A percentile compares a stretch with the other conserved stretches of the same genome.
These are phyloP conservation scores for Sardinella longiceps DNA, from an alignment of 2,797 vertebrate species.

Conservation along the genomic window DNA sequence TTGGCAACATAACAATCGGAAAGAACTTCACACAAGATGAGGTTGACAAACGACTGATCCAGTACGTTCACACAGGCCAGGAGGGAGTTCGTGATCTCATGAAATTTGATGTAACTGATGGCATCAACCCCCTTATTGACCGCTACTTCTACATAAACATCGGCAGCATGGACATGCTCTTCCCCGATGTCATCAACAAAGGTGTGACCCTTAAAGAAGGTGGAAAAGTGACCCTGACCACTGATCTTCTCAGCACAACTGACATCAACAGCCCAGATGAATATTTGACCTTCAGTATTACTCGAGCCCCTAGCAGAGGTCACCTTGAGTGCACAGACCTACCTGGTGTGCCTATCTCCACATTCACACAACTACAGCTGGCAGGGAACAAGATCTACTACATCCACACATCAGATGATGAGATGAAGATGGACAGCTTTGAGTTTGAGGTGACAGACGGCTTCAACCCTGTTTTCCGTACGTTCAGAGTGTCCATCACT, in stretches of 20 bases:
- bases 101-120: conserved; percentile 89
- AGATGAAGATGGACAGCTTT: conserved; percentile 88
- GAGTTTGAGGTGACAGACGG: conserved; percentile 87
- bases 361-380: conserved; percentile 85
- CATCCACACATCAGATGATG: conserved; percentile 83
- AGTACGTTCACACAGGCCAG: conserved; percentile 83
- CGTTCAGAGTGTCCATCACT: conserved; percentile 85
- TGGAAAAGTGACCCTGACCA: conserved; percentile 83
- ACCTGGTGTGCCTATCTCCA: conserved; percentile 80
- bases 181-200: conserved; percentile 87
- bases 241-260: conserved; percentile 84
- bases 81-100: conserved; percentile 83
- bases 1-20: conserved; percentile 79
- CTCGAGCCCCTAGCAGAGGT: conserved; percentile 78
- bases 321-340: conserved; percentile 83
- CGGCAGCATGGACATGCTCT: conserved; percentile 80
- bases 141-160: conserved; percentile 86
- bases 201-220: conserved; percentile 85
- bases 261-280: conserved; percentile 87
- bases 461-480: conserved; percentile 81
- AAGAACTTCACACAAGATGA: conserved; percentile 90
- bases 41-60: conserved; percentile 81
- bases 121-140: conserved; percentile 83
- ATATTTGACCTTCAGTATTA: conserved; percentile 82
- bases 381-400: conserved; percentile 88